Evolutionary conservation across 2,888 invertebrate species (phyloP).

Genomic region (Matsumyia berberina): DNA sequence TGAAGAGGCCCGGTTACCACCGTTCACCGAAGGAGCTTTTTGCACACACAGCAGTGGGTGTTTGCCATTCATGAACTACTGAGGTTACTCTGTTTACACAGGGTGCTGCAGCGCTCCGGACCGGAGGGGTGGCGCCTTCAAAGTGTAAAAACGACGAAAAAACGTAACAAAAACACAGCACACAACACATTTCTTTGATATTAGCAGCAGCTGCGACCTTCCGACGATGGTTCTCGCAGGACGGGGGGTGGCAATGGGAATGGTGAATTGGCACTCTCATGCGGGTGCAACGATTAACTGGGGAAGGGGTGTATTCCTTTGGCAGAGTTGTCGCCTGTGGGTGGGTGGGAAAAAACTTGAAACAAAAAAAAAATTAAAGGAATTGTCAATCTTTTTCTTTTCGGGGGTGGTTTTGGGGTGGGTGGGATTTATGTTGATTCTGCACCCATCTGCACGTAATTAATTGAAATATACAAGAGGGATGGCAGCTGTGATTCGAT

Average conservation of each 20-base stretch:
- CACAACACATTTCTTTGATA: conserved; percentile 76
- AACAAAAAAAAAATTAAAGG: conserved; percentile 52
- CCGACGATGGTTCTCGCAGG: conserved; percentile 50
- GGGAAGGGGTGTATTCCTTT: conserved; percentile 52
- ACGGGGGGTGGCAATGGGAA: conserved; percentile 10
- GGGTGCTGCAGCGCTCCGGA: conserved; percentile 2
- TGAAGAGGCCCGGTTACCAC: conserved; percentile 63
- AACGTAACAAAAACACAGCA: conserved; percentile 67
- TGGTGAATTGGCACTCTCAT: conserved; percentile 74
- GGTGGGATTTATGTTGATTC: conserved; percentile 63
- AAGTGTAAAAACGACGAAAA: conserved; percentile 74
- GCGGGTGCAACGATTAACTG: conserved; percentile 76
- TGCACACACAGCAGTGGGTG: conserved; percentile 28
- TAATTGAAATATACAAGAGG: conserved; percentile 69
- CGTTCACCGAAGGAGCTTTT: conserved; percentile 48
- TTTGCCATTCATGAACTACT: conserved; percentile 75
- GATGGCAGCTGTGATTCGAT: conserved; percentile 66
- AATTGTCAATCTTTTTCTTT: conserved; percentile 73
- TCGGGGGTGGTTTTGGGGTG: conserved; percentile 2
- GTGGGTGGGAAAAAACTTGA: conserved; percentile 41
- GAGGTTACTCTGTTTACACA: conserved; percentile 76
- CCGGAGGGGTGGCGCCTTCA: conserved; percentile 33
- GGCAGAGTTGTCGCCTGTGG: conserved; percentile 48
- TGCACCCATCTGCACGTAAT: conserved; percentile 76
- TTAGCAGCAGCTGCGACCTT: conserved; percentile 76